phyloP scores from a whole-genome alignment of 2,113 vertebrate genomes.

The Pseudopipra pipra region DNA sequence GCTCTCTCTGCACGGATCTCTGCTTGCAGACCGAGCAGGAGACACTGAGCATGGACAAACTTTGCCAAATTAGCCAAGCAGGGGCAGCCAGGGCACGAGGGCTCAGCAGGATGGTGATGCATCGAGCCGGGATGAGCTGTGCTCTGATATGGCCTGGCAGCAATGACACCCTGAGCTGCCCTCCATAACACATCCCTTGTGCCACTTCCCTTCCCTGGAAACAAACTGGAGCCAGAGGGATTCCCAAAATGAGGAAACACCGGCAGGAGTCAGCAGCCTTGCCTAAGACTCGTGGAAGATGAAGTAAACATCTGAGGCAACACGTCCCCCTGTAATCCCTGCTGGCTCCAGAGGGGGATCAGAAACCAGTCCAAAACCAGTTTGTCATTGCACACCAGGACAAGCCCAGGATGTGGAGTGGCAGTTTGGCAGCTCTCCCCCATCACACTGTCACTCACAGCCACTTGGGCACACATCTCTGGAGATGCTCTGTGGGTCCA shows the following conservation, averaged over 20 bases:
- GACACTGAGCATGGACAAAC: background rate
- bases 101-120: background rate
- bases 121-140: accelerated
- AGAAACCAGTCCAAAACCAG: background rate
- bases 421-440: background rate
- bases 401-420: background rate
- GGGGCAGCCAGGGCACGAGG: background rate
- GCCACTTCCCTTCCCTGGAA: background rate
- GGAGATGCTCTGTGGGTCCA: background rate
- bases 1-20: background rate
- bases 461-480: background rate
- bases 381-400: background rate
- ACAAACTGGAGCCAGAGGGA: background rate
- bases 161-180: background rate
- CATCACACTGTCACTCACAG: accelerated
- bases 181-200: background rate
- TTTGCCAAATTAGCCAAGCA: accelerated
- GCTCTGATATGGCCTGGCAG: background rate
- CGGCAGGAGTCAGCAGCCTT: background rate
- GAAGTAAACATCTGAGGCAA: background rate
- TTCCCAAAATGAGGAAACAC: background rate
- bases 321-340: background rate
- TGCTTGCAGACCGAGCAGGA: no score
- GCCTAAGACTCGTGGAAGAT: background rate
- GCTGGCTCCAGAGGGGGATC: background rate